Base-by-base conservation (phyloP, 2,113 vertebrate genomes). In the Desmodus rotundus region DNA sequence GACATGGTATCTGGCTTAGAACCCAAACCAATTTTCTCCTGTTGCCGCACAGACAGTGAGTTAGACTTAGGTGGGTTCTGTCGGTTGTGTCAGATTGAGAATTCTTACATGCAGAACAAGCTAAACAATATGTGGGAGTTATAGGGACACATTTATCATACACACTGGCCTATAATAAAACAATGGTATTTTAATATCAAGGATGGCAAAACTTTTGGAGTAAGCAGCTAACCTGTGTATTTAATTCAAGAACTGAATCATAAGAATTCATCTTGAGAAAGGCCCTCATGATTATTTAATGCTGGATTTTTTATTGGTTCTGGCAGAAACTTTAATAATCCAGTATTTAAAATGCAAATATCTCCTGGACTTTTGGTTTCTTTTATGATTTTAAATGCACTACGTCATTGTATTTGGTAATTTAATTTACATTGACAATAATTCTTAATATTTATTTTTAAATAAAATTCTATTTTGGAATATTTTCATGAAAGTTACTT, bases 401-500 rank as follows among this genome's bases (percentile, higher is more conserved):
- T 52, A 22, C 16, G 77, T 92, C 63, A 92, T 82, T 86, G 77
- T 91, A 84, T 90, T 89, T 91, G 76, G 50, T 91, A 78, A 92
- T 93, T 93, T 89, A 80, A 80, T 93, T 92, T 87, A 28, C 41
- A 81, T 91, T 96, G 74, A 67, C 22, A 94, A 90, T 91, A 91
- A 24, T 73, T 93, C 58, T 43, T 88, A 65, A 86, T 91, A 45
- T 91, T 96, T 93, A 87, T 72, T 89, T 91, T 95, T 31, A 95
- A 87, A 47, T 91, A 45, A 85, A 89, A 92, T 81, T 24, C 93
- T 80, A 77, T 58, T 87, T 33, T 88, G 58, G 20, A 93, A 78
- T 52, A 56, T 22, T 80, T 87, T 16, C 82, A 3, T 89, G 54
- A 77, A 70, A 86, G 52, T 33, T 89, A 36, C 47, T 93, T 72